Conservation (phyloP, 2,113 vertebrate species). For the Oostethus manadensis region DNA sequence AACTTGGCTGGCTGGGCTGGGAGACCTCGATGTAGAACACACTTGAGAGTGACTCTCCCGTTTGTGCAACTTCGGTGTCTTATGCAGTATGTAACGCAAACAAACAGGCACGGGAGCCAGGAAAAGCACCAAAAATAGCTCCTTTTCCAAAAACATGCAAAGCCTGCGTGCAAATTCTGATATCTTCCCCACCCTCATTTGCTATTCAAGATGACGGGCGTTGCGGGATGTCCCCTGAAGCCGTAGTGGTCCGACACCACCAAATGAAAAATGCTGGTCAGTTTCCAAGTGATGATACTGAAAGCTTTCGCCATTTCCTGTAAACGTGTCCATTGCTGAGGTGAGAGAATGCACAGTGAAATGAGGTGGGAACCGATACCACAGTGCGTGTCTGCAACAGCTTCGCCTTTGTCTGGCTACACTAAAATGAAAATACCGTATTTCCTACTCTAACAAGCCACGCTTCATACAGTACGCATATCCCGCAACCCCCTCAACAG, state of each 20-base stretch:
- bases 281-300: background rate
- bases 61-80: conserved; percentile 5
- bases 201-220: background rate
- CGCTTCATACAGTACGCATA: conserved; percentile 5
- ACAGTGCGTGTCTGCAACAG: conserved; percentile 31
- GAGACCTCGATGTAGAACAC: conserved; percentile 51
- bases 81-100: background rate
- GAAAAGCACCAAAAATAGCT: background rate
- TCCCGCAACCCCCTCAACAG: conserved; percentile 8
- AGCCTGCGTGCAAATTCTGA: background rate
- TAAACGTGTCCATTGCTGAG: conserved; percentile 1
- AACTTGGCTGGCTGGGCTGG: conserved; percentile 44
- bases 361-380: conserved; percentile 33
- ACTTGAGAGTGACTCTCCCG: conserved; percentile 34
- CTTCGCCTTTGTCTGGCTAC: conserved; percentile 31
- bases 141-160: background rate
- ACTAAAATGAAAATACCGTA: conserved; percentile 1
- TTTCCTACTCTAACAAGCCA: conserved; percentile 5
- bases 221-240: too few relatives aligned
- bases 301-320: background rate
- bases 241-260: background rate
- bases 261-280: background rate
- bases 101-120: background rate
- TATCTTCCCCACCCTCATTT: background rate
- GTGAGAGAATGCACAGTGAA: conserved; percentile 29